These are phyloP conservation scores for Drosophila bipectinata DNA, from an alignment of 1,140 invertebrate genomes.

Conservation along the genomic window DNA sequence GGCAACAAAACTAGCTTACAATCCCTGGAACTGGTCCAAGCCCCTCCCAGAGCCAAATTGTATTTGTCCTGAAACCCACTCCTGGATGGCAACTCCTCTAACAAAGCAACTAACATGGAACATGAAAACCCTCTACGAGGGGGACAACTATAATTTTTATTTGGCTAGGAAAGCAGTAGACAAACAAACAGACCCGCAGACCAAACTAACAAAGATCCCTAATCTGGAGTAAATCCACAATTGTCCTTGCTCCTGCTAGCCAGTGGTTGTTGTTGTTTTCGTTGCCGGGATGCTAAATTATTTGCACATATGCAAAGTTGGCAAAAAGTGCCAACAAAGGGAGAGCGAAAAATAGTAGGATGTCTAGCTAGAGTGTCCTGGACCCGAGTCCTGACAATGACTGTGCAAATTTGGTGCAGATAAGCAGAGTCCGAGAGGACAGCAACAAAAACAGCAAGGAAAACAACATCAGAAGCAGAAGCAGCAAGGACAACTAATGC, in stretches of 20 bases:
- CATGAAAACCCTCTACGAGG: constrained; percentile 19
- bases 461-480: constrained; percentile 8
- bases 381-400: constrained; percentile 66
- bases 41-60: constrained; percentile 19
- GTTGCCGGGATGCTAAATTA: constrained; percentile 60
- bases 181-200: constrained; percentile 45
- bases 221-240: constrained; percentile 79
- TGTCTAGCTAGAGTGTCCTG: constrained; percentile 22
- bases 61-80: constrained; percentile 33
- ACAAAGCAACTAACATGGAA: constrained; percentile 15
- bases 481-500: constrained; percentile 70
- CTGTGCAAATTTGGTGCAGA: constrained; percentile 79
- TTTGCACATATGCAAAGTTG: constrained; percentile 81
- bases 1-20: constrained; percentile 15
- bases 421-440: constrained; percentile 74
- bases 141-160: constrained; percentile 73
- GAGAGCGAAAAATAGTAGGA: constrained; percentile 51
- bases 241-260: constrained; percentile 34
- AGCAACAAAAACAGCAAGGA: constrained; percentile 15
- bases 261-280: constrained; percentile 20
- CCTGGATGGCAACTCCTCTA: constrained; percentile 12
- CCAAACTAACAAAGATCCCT: constrained; percentile 74
- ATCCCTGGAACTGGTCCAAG: constrained; percentile 29
- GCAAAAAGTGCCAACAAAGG: constrained; percentile 70
- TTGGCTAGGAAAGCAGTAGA: constrained; percentile 51